These are phyloP conservation scores for Acrocephalus arundinaceus DNA, from an alignment of 2,113 vertebrate species.

Conservation along the genomic window DNA sequence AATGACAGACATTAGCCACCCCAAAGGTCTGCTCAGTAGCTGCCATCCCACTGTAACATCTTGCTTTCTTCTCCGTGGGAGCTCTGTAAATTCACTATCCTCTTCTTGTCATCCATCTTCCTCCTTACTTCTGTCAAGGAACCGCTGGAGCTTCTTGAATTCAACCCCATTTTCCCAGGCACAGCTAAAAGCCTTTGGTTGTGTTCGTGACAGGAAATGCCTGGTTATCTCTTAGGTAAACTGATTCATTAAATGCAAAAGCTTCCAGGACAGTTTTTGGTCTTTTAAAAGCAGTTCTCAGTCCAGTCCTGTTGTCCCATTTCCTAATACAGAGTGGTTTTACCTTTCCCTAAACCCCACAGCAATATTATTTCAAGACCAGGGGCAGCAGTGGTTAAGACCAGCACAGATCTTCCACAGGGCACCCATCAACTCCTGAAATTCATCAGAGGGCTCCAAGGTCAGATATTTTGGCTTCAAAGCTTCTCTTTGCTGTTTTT, in stretches of 20 bases:
- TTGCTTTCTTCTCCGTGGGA: background rate
- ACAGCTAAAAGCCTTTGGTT: conserved; percentile 1
- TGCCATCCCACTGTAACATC: background rate
- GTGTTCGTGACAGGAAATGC: conserved; percentile 1
- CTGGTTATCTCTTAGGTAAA: conserved; percentile 22
- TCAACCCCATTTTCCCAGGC: conserved; percentile 12
- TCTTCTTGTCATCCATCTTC: background rate
- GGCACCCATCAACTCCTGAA: background rate
- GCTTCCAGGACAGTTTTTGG: background rate
- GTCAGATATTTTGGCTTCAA: background rate
- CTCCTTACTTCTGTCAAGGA: background rate
- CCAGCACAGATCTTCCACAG: background rate
- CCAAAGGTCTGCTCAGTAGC: background rate
- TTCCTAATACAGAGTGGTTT: background rate
- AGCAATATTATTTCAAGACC: background rate
- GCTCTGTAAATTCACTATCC: background rate
- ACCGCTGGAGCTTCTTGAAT: conserved; percentile 9
- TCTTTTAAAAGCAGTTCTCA: background rate
- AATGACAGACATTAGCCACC: background rate
- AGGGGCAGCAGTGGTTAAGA: background rate
- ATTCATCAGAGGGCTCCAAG: background rate
- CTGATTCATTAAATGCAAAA: background rate
- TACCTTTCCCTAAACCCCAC: background rate
- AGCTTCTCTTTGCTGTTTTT: background rate
- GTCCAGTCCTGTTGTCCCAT: background rate